A percentile compares a stretch with the other conserved stretches of the same genome.
Evolutionary conservation across 2,113 vertebrate species (phyloP).

Genomic region (Xenopus borealis): DNA sequence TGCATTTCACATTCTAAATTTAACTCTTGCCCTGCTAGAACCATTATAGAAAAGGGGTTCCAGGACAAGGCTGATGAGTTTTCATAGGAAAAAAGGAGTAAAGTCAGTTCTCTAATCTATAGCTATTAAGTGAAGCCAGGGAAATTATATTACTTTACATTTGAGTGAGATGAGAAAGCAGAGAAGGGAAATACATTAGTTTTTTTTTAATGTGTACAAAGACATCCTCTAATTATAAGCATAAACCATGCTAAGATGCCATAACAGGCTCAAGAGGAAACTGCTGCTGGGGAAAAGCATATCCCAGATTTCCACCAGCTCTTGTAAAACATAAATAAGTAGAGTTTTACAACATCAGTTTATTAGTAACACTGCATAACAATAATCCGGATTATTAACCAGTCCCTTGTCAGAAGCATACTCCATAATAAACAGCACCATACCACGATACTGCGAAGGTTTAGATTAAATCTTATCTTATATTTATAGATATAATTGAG

Average conservation of each 20-base stretch:
- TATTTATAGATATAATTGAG: no score
- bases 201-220: conserved; percentile 23
- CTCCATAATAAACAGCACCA: background rate
- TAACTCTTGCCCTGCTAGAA: background rate
- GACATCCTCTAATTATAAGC: conserved; percentile 33
- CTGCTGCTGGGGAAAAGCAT: conserved; percentile 4
- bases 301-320: conserved; percentile 12
- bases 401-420: background rate
- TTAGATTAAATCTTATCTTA: background rate
- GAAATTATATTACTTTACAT: no score
- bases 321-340: conserved; percentile 30
- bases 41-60: background rate
- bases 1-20: conserved; percentile 9
- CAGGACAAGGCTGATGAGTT: background rate
- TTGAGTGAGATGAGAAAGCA: background rate
- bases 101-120: no score
- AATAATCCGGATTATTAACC: conserved; percentile 19
- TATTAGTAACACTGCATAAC: conserved; percentile 6
- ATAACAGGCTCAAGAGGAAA: conserved; percentile 30
- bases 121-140: background rate
- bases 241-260: conserved; percentile 42
- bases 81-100: no score
- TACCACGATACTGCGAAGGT: background rate
- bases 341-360: conserved; percentile 19
- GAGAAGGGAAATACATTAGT: background rate